Evolutionary conservation across 2,888 invertebrate species (phyloP).

Genomic region (Nasonia oneida): DNA sequence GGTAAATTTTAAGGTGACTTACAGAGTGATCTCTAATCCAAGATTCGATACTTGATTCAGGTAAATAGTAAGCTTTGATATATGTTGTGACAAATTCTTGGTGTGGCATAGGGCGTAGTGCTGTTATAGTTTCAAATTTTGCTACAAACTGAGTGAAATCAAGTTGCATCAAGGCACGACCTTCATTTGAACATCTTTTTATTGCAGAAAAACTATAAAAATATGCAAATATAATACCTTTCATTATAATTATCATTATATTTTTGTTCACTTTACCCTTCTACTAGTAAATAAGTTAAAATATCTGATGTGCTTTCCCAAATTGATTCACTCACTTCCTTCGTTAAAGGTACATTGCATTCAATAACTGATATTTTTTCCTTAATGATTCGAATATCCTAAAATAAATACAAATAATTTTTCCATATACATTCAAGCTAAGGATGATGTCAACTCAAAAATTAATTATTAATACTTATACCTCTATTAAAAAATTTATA

Average conservation of each 20-base stretch:
- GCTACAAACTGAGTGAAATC: conserved; percentile 97
- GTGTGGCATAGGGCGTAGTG: conserved; percentile 91
- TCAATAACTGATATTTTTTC: conserved; percentile 88
- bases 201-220: conserved; percentile 88
- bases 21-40: conserved; percentile 89
- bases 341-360: conserved; percentile 86
- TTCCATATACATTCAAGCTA: not conserved
- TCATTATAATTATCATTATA: not conserved
- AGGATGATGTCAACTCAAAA: not conserved
- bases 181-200: conserved; percentile 97
- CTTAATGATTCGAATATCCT: conserved; percentile 89
- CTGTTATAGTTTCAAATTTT: conserved; percentile 93
- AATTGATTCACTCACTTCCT: conserved; percentile 85
- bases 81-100: conserved; percentile 95
- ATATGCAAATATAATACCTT: not conserved
- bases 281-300: conserved; percentile 93
- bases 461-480: conserved; percentile 70
- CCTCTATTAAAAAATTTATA: conserved; percentile 87
- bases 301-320: conserved; percentile 95
- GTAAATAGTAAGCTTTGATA: conserved; percentile 97
- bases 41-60: conserved; percentile 91
- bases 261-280: conserved; percentile 84
- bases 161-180: conserved; percentile 97
- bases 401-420: not conserved
- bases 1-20: conserved; percentile 3